Evolutionary conservation across 2,797 vertebrate genomes (phyloP), one percentile per base, ranked within the genome.

Genomic region (Neoniphon sammara): DNA sequence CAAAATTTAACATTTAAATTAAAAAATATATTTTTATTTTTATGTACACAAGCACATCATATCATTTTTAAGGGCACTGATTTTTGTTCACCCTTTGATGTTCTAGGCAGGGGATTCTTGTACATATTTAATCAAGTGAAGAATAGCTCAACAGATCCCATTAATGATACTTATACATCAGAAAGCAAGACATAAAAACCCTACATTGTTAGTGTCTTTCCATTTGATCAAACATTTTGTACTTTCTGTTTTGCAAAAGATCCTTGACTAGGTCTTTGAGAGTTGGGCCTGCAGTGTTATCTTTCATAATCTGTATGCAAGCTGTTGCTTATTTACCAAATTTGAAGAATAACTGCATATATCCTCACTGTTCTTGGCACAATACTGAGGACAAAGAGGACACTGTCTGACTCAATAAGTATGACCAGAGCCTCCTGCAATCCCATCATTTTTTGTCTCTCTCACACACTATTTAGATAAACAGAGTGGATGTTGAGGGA

Each of bases 401-500:
- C 42, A 20, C 36, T 11, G 27, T 15, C 36, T 68, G 66, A 57
- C 56, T 69, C 30, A 52, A 14, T 59, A 25, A 20, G 31, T 12
- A 56, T 52, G 23, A n/a, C 66, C 17, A 34, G 18, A 74, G 34
- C 18, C 23, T 58, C 17, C 21, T 46, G 39, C 17, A 59, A 23
- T 39, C 52, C 34, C 53, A 31, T 23, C n/a, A 6, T 8, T 39
- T 46, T n/a, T 5, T 10, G 49, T 17, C 20, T 53, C 63, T 66
- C 11, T 36, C 42, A 58, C 65, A 17, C 52, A 17, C 14, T 60
- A 23, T 44, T 74, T 60, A 27, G 27, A 66, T 61, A 69, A 58
- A 73, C 31, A 70, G 54, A 59, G 34, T 72, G n/a, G 15, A 63
- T 62, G 77, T 69, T 73, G 27, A 69, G 36, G 52, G 66, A 73